Percentiles rank a stretch among this genome's conserved stretches.
Evolutionary conservation across 2,888 invertebrate genomes (phyloP).

Genomic region (Nysson spinosus): DNA sequence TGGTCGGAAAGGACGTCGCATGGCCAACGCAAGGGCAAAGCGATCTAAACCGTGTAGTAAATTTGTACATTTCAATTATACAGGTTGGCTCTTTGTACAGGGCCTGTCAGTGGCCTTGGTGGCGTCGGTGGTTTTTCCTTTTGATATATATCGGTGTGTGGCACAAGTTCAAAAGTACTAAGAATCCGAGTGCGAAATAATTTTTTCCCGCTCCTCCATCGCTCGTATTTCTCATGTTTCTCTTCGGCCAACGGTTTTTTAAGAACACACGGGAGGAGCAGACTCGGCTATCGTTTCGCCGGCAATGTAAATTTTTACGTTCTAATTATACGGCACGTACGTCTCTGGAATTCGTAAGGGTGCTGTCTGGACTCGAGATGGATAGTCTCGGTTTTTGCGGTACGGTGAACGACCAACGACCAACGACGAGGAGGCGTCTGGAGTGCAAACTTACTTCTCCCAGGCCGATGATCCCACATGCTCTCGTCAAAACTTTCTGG

Average conservation of each 20-base stretch:
- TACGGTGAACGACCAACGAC: conserved; percentile 63
- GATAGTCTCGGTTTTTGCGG: conserved; percentile 64
- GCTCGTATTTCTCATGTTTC: conserved; percentile 2
- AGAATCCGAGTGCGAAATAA: conserved; percentile 32
- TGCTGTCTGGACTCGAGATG: conserved; percentile 64
- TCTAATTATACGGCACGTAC: conserved; percentile 72
- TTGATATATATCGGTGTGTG: too few relatives aligned
- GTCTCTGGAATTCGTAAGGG: conserved; percentile 70
- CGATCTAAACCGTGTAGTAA: conserved; percentile 43
- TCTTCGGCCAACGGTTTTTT: conserved; percentile 28
- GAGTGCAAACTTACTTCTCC: conserved; percentile 48
- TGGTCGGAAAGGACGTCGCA: conserved; percentile 30
- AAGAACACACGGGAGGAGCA: conserved; percentile 39
- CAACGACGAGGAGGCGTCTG: conserved; percentile 55
- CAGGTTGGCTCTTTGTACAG: conserved; percentile 20
- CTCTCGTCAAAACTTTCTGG: conserved; percentile 47
- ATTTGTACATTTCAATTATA: conserved; percentile 69
- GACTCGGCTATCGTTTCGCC: conserved; percentile 47
- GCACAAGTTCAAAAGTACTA: too few relatives aligned
- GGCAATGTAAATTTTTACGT: conserved; percentile 71
- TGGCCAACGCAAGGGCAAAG: conserved; percentile 19
- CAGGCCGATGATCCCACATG: conserved; percentile 52
- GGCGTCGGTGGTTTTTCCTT: too few relatives aligned
- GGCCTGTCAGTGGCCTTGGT: conserved; percentile 31
- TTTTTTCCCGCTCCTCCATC: conserved; percentile 25